Base-by-base conservation (phyloP, 35 echinoderm and acorn worm genomes). In the Ophioderma brevispina region DNA sequence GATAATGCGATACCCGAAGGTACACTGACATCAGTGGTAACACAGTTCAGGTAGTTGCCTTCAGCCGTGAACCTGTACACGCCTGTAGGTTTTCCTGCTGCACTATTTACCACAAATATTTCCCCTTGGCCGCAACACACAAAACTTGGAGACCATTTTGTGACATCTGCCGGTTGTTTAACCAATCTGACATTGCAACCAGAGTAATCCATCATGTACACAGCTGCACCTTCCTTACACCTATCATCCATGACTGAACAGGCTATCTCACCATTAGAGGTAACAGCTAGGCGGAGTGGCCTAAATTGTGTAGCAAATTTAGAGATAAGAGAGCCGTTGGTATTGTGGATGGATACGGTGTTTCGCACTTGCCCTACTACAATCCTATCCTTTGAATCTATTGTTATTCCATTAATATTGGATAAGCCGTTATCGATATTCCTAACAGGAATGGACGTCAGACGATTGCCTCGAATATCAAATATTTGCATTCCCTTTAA, bases 291-390 rank as follows among this genome's bases (percentile, higher is more conserved):
- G 59, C 59, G 59, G 5, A 25, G n/a, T 70, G 59, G 59, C 59
- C 2, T 70, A 25, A 4, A 18, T 25, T 70, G 59, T 70, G 59
- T 70, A 15, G 59, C 59, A 70, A 70, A 25, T 25, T 70, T 70
- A 15, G 59, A 70, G 59, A 70, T 70, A 3, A 70, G 59, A 70
- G 59, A 70, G 4, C 59, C 59, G 3, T 70, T 25, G 4, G 59
- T 25, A 70, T 70, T 70, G 59, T 70, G 59, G 59, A 70, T 70
- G 59, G 59, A 70, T 70, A 70, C n/a, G 59, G 59, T 70, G 59
- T 70, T 70, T 15, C 28, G 10, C 4, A 70, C 59, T 25, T 70
- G 59, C 15, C 59, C 59, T 70, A 70, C 59, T 70, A 70, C n/a
- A 4, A 70, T 70, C 23, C n/a, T 30, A 70, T 25, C 28, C 1